A percentile compares a stretch with the other conserved stretches of the same genome.
Evolutionary conservation across 2,113 vertebrate genomes (phyloP).

Genomic region (Circaetus cinerascens): DNA sequence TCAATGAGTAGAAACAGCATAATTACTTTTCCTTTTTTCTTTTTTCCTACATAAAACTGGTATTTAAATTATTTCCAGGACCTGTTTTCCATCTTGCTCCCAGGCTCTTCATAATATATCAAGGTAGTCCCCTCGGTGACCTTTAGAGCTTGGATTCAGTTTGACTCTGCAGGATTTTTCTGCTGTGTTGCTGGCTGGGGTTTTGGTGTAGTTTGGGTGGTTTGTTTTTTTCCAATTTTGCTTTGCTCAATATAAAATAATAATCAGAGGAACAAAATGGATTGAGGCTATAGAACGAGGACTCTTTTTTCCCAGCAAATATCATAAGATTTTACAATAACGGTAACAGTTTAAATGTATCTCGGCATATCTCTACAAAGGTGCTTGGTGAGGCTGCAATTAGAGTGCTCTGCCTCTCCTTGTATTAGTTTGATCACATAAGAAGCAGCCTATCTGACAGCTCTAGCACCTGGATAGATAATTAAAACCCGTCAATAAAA

Average conservation of each 20-base stretch:
- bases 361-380: background rate
- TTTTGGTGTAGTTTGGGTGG: background rate
- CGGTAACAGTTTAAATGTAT: background rate
- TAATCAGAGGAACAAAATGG: background rate
- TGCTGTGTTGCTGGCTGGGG: background rate
- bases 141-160: background rate
- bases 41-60: background rate
- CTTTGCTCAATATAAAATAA: background rate
- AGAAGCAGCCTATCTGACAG: constrained; percentile 6
- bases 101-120: background rate
- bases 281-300: background rate
- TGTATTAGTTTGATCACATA: background rate
- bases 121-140: background rate
- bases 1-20: background rate
- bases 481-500: constrained; percentile 51
- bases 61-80: constrained; percentile 30
- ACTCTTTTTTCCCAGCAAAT: background rate
- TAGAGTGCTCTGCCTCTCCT: background rate
- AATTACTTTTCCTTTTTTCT: background rate
- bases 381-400: background rate
- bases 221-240: background rate
- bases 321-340: background rate
- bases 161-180: background rate
- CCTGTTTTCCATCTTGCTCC: background rate
- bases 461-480: constrained; percentile 12